These are phyloP conservation scores for Darevskia mixta DNA, from an alignment of 2,797 vertebrate species.

Conservation along the genomic window DNA sequence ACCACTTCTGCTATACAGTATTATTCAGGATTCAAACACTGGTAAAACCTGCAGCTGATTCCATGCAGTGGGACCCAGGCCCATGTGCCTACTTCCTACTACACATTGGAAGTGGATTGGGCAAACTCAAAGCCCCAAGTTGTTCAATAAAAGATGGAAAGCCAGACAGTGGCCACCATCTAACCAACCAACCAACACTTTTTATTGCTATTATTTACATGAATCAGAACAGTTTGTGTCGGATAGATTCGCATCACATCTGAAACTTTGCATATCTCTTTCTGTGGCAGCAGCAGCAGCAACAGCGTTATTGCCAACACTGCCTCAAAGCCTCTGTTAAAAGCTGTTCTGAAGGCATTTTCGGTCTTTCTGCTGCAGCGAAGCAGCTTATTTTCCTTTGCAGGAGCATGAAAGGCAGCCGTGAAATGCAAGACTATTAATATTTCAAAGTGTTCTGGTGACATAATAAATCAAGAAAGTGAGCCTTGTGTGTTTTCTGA, in stretches of 20 bases:
- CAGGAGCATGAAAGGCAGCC: slow-evolving; percentile 42
- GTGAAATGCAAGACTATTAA: slow-evolving; percentile 56
- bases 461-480: slow-evolving; percentile 44
- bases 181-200: neutral
- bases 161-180: neutral
- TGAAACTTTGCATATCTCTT: neutral
- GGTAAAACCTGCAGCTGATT: neutral
- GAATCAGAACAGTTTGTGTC: neutral
- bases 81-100: neutral
- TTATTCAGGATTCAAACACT: neutral
- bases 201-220: neutral
- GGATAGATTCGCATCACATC: neutral
- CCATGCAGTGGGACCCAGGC: neutral
- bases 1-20: too few species aligned
- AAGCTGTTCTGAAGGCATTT: slow-evolving; percentile 23
- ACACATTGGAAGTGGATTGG: neutral
- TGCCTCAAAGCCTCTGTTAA: slow-evolving; percentile 42
- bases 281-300: neutral
- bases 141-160: neutral
- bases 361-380: slow-evolving; percentile 15
- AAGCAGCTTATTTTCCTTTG: slow-evolving; percentile 47
- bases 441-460: slow-evolving; percentile 61
- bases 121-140: too few species aligned
- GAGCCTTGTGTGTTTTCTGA: slow-evolving; percentile 31
- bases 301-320: neutral